Conservation (phyloP, 2,113 vertebrate species). For the Saccopteryx bilineata region DNA sequence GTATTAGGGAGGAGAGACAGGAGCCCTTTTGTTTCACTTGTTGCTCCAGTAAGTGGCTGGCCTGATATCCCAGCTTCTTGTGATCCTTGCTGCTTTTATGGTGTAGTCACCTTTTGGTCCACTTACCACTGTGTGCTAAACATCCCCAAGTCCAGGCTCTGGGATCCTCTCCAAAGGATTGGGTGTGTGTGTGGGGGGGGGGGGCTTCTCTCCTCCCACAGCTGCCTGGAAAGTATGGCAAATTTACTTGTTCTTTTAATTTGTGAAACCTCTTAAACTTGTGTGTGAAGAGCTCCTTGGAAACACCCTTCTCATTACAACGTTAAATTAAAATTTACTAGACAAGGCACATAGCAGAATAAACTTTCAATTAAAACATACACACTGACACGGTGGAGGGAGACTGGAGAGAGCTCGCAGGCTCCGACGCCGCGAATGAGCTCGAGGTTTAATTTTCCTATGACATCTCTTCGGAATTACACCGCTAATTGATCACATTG, state of each 20-base stretch:
- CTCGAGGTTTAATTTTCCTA: constrained; percentile 86
- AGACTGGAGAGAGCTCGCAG: constrained; percentile 84
- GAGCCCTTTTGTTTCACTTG: background rate
- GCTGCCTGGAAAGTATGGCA: background rate
- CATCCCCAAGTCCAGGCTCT: background rate
- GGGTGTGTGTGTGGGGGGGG: no score
- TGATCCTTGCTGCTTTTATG: background rate
- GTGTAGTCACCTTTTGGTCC: background rate
- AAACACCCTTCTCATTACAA: constrained; percentile 81
- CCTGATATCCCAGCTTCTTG: background rate
- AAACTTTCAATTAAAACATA: constrained; percentile 87
- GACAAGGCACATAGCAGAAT: constrained; percentile 84
- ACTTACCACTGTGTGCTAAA: background rate
- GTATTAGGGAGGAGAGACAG: background rate
- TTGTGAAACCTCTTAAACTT: constrained; percentile 71
- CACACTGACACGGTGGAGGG: constrained; percentile 78
- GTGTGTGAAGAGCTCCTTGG: constrained; percentile 65
- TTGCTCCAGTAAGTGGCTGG: background rate
- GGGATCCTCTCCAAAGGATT: background rate
- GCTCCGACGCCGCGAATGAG: constrained; percentile 79
- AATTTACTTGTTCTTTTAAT: constrained; percentile 62
- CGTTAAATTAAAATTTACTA: constrained; percentile 86
- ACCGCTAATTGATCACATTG: constrained; percentile 90
- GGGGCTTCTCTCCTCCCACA: background rate
- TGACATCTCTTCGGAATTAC: constrained; percentile 89